A percentile compares a stretch with the other conserved stretches of the same genome.
Evolutionary conservation across 2,888 invertebrate species (phyloP).

Genomic region (Nomada ruficornis): DNA sequence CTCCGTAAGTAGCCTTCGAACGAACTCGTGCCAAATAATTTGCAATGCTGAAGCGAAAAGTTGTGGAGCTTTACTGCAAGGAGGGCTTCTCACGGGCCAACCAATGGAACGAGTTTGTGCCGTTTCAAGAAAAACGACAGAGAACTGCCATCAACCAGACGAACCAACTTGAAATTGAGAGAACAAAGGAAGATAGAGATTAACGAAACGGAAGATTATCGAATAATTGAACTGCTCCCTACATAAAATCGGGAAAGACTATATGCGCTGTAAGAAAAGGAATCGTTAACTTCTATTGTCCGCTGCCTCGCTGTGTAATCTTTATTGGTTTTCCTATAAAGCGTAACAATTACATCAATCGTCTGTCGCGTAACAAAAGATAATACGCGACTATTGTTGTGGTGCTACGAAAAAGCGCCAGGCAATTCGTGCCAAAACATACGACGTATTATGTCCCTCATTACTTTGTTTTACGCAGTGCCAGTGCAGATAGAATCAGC

Average conservation of each 20-base stretch:
- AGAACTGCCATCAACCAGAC: constrained; percentile 46
- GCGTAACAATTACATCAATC: too few relatives aligned
- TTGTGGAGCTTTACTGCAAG: constrained; percentile 74
- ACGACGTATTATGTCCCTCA: too few relatives aligned
- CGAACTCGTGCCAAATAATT: constrained; percentile 81
- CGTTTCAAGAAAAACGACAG: constrained; percentile 26
- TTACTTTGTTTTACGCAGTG: too few relatives aligned
- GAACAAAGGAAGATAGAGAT: constrained; percentile 45
- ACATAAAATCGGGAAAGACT: constrained; percentile 36
- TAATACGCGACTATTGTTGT: too few relatives aligned
- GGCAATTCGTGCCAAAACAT: too few relatives aligned
- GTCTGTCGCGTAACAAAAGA: too few relatives aligned
- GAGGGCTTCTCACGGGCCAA: constrained; percentile 54
- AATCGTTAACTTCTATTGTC: too few relatives aligned
- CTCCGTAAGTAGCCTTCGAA: constrained; percentile 69
- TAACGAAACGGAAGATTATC: constrained; percentile 56
- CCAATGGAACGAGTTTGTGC: constrained; percentile 55
- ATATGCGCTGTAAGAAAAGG: constrained; percentile 17
- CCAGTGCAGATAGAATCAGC: too few relatives aligned
- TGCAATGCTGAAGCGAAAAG: constrained; percentile 82
- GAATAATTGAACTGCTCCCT: constrained; percentile 54
- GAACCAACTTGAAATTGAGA: constrained; percentile 34
- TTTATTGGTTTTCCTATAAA: too few relatives aligned
- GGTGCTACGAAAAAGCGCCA: too few relatives aligned
- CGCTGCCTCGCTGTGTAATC: too few relatives aligned